A percentile compares a stretch with the other conserved stretches of the same genome.
Evolutionary conservation across 1,140 invertebrate genomes (phyloP).

Genomic region (Sycobia sp.): DNA sequence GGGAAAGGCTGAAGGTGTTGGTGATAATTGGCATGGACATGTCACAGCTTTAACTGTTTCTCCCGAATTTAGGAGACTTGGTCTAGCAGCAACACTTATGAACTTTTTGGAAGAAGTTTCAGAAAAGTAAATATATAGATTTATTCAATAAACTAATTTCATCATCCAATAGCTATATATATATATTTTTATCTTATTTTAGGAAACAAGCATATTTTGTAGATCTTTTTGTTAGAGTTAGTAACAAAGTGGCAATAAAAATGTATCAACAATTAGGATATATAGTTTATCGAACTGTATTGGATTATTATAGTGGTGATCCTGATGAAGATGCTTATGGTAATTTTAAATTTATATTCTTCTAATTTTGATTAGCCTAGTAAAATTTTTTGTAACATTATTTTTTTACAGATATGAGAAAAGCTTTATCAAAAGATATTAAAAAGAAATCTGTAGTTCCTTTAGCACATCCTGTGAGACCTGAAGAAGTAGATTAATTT

Average conservation of each 20-base stretch:
- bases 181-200: constrained; percentile 50
- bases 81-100: constrained; percentile 94
- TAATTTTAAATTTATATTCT: constrained; percentile 55
- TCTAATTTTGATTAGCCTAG: constrained; percentile 21
- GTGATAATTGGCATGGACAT: constrained; percentile 98
- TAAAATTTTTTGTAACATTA: background rate
- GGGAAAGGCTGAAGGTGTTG: constrained; percentile 96
- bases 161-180: constrained; percentile 11
- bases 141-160: background rate
- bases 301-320: constrained; percentile 97
- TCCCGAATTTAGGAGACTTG: constrained; percentile 88
- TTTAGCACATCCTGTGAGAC: constrained; percentile 88
- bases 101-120: constrained; percentile 93
- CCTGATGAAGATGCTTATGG: constrained; percentile 99
- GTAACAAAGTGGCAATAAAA: constrained; percentile 95
- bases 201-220: constrained; percentile 97
- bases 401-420: constrained; percentile 88
- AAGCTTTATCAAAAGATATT: constrained; percentile 91
- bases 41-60: constrained; percentile 98
- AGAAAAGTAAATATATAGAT: constrained; percentile 77
- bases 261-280: constrained; percentile 99
- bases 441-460: constrained; percentile 94
- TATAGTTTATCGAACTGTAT: constrained; percentile 91
- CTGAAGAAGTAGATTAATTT: constrained; percentile 89
- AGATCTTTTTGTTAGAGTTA: constrained; percentile 97